Conservation (phyloP, 1,140 invertebrate genomes). For the Odontomachus brunneus region DNA sequence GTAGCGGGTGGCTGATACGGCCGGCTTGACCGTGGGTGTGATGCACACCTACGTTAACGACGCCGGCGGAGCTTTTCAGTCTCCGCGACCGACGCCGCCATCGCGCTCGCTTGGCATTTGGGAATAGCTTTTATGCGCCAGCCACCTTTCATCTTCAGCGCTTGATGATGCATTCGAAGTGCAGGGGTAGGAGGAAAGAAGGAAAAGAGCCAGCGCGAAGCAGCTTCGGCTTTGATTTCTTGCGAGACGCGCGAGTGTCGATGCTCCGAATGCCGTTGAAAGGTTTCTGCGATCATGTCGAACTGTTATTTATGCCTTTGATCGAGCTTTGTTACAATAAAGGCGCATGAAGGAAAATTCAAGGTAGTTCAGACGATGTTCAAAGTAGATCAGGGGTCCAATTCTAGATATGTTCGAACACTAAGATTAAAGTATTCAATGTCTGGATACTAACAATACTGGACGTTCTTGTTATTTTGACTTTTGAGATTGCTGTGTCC, state of each 20-base stretch:
- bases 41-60: conserved; percentile 59
- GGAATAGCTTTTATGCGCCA: conserved; percentile 77
- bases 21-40: conserved; percentile 63
- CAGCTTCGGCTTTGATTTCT: conserved; percentile 11
- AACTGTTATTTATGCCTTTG: conserved; percentile 7
- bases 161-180: conserved; percentile 72
- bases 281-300: neutral
- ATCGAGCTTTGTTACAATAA: no score
- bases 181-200: conserved; percentile 7
- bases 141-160: conserved; percentile 76
- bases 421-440: no score
- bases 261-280: neutral
- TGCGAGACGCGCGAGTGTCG: neutral
- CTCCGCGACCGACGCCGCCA: conserved; percentile 35
- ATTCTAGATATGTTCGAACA: no score
- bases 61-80: conserved; percentile 61
- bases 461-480: no score
- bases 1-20: conserved; percentile 59
- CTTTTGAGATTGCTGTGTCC: no score
- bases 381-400: no score
- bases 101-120: conserved; percentile 72
- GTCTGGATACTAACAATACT: no score
- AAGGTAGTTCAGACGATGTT: no score
- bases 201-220: conserved; percentile 21
- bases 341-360: neutral